phyloP scores from a whole-genome alignment of 2,888 invertebrate genomes.

The Matsumyia berberina region DNA sequence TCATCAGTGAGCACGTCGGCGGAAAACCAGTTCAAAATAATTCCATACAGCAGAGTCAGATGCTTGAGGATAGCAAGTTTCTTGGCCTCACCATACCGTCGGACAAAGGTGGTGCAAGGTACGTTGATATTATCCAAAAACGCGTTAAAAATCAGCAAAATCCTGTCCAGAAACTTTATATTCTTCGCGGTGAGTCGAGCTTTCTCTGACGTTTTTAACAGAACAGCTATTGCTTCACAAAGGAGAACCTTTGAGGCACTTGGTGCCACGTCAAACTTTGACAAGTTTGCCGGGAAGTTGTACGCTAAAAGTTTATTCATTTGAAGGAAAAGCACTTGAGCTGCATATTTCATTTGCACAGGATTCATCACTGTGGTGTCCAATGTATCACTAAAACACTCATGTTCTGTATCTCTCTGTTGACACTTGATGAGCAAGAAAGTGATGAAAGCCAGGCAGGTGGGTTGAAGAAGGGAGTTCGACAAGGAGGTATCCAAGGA shows the following conservation, averaged over 20 bases:
- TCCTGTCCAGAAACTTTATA: conserved; percentile 78
- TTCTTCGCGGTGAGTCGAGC: conserved; percentile 78
- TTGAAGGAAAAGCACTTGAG: conserved; percentile 75
- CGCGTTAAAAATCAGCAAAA: conserved; percentile 79
- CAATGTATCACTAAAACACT: conserved; percentile 72
- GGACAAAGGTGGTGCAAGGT: conserved; percentile 80
- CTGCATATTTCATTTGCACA: conserved; percentile 48
- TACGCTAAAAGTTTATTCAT: conserved; percentile 79
- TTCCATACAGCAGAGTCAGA: conserved; percentile 79
- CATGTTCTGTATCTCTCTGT: conserved; percentile 60
- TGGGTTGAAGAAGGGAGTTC: conserved; percentile 77
- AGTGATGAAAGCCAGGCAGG: conserved; percentile 77
- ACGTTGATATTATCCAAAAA: conserved; percentile 80
- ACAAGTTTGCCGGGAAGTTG: conserved; percentile 77
- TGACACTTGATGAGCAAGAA: conserved; percentile 79
- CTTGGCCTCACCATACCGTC: conserved; percentile 81
- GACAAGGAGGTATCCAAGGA: conserved; percentile 75
- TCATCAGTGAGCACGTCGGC: conserved; percentile 79
- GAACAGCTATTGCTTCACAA: conserved; percentile 80
- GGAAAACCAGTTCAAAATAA: conserved; percentile 81
- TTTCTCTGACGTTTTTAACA: conserved; percentile 80
- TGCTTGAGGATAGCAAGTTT: conserved; percentile 80
- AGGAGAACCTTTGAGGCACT: conserved; percentile 78
- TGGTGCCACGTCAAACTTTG: conserved; percentile 78
- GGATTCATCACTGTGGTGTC: conserved; percentile 52